Evolutionary conservation across 2,888 invertebrate genomes (phyloP).

Genomic region (Amblyjoppa proteus): DNA sequence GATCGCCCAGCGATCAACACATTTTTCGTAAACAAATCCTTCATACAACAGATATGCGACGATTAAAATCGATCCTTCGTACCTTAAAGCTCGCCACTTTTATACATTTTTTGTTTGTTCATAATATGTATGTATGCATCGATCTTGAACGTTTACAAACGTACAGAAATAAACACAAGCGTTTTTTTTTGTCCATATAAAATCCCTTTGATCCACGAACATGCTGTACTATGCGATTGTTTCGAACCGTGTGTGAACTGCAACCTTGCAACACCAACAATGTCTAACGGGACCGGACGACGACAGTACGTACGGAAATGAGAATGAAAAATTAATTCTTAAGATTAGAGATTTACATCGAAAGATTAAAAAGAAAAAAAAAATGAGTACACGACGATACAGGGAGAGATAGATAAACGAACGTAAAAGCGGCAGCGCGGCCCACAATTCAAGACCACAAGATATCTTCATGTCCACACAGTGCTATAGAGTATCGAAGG

Average conservation of each 20-base stretch:
- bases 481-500: background rate
- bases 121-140: conserved; percentile 54
- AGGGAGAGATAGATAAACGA: background rate
- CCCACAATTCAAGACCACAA: background rate
- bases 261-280: conserved; percentile 52
- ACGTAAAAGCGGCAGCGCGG: background rate
- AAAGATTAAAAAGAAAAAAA: background rate
- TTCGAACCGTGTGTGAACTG: conserved; percentile 47
- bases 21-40: background rate
- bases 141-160: background rate
- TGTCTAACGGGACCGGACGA: conserved; percentile 27
- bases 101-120: background rate
- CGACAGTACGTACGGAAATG: conserved; percentile 6
- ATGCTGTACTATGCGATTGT: conserved; percentile 40
- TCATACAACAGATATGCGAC: background rate
- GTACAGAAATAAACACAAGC: conserved; percentile 1
- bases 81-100: conserved; percentile 29
- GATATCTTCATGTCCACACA: background rate
- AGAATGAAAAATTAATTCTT: conserved; percentile 20
- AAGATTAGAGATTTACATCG: conserved; percentile 9
- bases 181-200: background rate
- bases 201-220: conserved; percentile 24
- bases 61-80: conserved; percentile 1
- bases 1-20: conserved; percentile 1
- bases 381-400: background rate